Percentiles rank a stretch among this genome's conserved stretches.
These are phyloP conservation scores for Parnassius orleans DNA, from an alignment of 2,888 invertebrate species.

Conservation along the genomic window DNA sequence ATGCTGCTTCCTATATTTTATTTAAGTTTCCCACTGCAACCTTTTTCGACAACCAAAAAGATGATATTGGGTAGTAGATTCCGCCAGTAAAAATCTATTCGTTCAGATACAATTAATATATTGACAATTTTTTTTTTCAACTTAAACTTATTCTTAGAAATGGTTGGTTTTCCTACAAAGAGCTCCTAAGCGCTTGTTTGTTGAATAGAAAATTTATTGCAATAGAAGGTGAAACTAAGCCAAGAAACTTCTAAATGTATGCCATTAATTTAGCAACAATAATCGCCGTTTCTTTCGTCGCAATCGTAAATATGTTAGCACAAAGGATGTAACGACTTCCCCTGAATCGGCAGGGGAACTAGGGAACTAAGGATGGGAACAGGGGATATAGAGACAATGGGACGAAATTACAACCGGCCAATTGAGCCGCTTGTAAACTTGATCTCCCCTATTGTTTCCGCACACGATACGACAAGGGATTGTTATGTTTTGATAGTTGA, in stretches of 20 bases:
- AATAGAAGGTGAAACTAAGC: slow-evolving; percentile 10
- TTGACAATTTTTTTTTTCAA: too few species aligned
- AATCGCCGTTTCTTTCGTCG: slow-evolving; percentile 51
- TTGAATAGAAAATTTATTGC: slow-evolving; percentile 17
- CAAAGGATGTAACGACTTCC: slow-evolving; percentile 65
- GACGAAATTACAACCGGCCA: slow-evolving; percentile 77
- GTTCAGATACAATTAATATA: too few species aligned
- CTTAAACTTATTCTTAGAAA: too few species aligned
- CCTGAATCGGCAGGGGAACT: slow-evolving; percentile 39
- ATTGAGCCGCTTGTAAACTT: slow-evolving; percentile 75
- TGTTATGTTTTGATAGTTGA: slow-evolving; percentile 51
- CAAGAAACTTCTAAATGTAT: slow-evolving; percentile 23
- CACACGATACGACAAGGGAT: slow-evolving; percentile 48
- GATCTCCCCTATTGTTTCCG: slow-evolving; percentile 78
- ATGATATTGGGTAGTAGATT: too few species aligned
- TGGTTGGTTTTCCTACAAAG: too few species aligned
- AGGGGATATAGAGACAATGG: slow-evolving; percentile 70
- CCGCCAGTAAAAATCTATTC: too few species aligned
- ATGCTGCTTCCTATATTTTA: too few species aligned
- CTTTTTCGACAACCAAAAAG: too few species aligned
- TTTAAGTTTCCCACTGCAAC: too few species aligned
- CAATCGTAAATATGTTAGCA: slow-evolving; percentile 55
- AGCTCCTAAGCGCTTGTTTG: background rate
- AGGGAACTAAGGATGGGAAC: slow-evolving; percentile 37
- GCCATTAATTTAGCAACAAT: slow-evolving; percentile 50